These are phyloP conservation scores for Ctenopoma kingsleyae DNA, from an alignment of 2,797 vertebrate genomes.

Conservation along the genomic window DNA sequence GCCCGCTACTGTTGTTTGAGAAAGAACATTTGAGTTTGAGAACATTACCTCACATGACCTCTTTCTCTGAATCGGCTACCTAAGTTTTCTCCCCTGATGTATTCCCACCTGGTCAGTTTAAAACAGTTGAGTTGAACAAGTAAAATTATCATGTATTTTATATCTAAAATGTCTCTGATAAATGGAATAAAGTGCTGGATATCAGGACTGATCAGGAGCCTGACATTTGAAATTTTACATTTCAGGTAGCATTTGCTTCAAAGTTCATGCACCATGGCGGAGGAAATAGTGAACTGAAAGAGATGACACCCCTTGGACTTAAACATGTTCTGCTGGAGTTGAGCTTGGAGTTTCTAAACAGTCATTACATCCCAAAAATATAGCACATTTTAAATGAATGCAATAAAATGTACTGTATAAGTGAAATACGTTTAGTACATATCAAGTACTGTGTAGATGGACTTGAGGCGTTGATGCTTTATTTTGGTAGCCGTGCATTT, in stretches of 20 bases:
- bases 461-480: slow-evolving; percentile 6
- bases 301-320: slow-evolving; percentile 34
- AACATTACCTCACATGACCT: too few species aligned
- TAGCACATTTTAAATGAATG: slow-evolving; percentile 16
- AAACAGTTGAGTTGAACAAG: background rate
- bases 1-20: too few species aligned
- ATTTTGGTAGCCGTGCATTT: background rate
- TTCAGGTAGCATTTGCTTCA: slow-evolving; percentile 40
- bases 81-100: background rate
- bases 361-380: background rate
- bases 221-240: slow-evolving; percentile 53
- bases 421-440: slow-evolving; percentile 31
- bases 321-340: slow-evolving; percentile 16
- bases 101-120: background rate
- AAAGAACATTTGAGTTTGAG: too few species aligned
- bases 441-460: slow-evolving; percentile 6
- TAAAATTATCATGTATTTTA: background rate
- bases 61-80: background rate
- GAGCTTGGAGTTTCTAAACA: slow-evolving; percentile 14
- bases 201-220: background rate
- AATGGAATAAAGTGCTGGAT: background rate
- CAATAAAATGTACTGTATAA: slow-evolving; percentile 27
- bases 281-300: slow-evolving; percentile 44
- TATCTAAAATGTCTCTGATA: background rate
- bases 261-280: slow-evolving; percentile 43